Base-by-base conservation (phyloP, 2,797 vertebrate species). In the Gymnodraco acuticeps region DNA sequence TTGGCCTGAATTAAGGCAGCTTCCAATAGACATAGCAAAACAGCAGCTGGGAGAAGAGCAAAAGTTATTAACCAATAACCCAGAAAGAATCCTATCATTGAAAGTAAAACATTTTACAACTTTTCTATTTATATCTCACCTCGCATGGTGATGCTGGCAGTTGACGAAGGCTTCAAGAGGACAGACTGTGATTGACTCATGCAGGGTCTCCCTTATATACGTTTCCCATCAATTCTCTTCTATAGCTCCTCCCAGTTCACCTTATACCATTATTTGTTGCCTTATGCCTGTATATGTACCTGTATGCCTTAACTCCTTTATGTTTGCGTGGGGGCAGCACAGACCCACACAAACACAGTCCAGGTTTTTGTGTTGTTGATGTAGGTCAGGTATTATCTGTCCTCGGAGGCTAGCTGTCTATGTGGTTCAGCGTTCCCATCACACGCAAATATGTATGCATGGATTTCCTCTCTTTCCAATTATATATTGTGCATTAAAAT, bases 21-120 rank as follows among this genome's bases (percentile, higher is more conserved):
- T 50, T 83, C 84, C 83, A 92, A 54, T 51, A 94, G 47, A 50
- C 86, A 91, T 48, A 92, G 53, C 33, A 93, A 52, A 46, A 92
- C 47, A 56, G 87, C 13, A 13, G 73, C 93, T 94, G 66, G 3
- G 14, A 58, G 64, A 66, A 46, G 14, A 66, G 13, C 19, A 71
- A 12, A 45, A 55, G 27, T 14, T 0, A 58, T 27, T 10, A 14
- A 15, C 0, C 13, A 43, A 10, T 11, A 19, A 46, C 43, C 23
- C 17, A 33, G 38, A 52, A 10, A 42, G 1, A 33, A 27, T 58
- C 46, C n/a, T 33, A 33, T 50, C 3, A 69, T 5, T 17, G 1
- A 51, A 7, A 16, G 23, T 0, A 51, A 10, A 19, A 53, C 0
- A 53, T 27, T 27, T 38, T 12, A 19, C 33, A 58, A 38, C 10